Conservation (phyloP, 2,888 invertebrate genomes). For the Tolmerus cingulatus region DNA sequence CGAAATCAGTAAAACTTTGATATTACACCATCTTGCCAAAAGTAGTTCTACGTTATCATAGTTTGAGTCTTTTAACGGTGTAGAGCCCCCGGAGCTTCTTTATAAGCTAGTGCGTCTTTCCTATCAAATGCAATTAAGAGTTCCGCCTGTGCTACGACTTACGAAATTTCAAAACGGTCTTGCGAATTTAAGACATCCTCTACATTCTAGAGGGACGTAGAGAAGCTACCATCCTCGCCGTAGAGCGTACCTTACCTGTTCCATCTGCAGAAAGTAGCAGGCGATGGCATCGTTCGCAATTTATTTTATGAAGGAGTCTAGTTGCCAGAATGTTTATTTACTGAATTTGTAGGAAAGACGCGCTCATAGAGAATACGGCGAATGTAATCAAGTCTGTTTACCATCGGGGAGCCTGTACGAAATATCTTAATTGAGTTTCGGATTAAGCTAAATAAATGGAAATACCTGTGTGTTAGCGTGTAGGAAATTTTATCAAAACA, state of each 20-base stretch:
- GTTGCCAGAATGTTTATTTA: not conserved
- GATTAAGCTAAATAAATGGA: not conserved
- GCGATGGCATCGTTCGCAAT: not conserved
- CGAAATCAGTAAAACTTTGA: not conserved
- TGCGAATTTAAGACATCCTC: not conserved
- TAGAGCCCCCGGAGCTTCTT: not conserved
- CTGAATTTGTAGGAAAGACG: not conserved
- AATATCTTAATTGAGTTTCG: not conserved
- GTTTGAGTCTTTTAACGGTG: not conserved
- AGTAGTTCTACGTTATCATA: not conserved
- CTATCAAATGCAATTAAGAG: not conserved
- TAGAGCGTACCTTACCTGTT: not conserved
- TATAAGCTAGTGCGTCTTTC: not conserved
- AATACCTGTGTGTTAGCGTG: not conserved
- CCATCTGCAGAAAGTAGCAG: not conserved
- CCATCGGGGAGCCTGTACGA: not conserved
- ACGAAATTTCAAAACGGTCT: not conserved
- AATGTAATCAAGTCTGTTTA: not conserved
- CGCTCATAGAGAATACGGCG: not conserved
- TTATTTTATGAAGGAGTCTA: not conserved
- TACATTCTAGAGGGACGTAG: not conserved
- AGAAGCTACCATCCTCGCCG: not conserved
- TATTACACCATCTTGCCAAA: not conserved
- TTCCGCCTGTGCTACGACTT: not conserved
- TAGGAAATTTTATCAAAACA: not conserved